Evolutionary conservation across 2,888 invertebrate species (phyloP), one percentile per base, ranked within the genome.

Genomic region (Phortica magna): DNA sequence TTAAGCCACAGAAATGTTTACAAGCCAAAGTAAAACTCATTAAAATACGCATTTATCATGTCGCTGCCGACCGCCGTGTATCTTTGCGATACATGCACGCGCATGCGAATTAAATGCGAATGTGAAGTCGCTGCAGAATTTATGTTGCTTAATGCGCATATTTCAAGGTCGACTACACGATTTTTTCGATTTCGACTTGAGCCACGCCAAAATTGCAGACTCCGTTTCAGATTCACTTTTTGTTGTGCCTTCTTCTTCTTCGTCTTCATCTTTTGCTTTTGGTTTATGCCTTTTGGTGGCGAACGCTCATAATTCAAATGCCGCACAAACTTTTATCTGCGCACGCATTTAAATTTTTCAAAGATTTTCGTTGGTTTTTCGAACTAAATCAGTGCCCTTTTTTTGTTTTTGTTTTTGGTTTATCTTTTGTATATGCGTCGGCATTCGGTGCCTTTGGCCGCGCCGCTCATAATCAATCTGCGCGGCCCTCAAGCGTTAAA

Each of bases 41-140:
- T 91, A 90, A 90, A 90, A 85, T 82, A 81, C 77, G 80, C 85
- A 90, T 90, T 90, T 89, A 91, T 90, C 91, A 89, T 87, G 61
- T 9, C 10, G 31, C 61, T 61, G 22, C 22, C 10, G 10, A 61
- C 22, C 19, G 9, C 10, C 61, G 17, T 43, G 42, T 43, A 68
- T 17, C 43, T 65, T 65, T 14, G 41, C 6, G 42, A 48, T 22
- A 48, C 48, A 68, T 10, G 53, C 10, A 70, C 7, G 43, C 19
- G 6, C 17, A 61, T 7, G 19, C 57, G n/a, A 59, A 61, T 22
- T 61, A 22, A 61, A 61, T 61, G 17, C 10, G 17, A 19, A 9
- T 59, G n/a, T 17, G 9, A 41, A 14, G 53, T 19, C 43, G 55
- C 43, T 61, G 48, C 31, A 39, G 55, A 71, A 53, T 74, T 67